Evolutionary conservation across 2,888 invertebrate genomes (phyloP).

Genomic region (Cyclophora albipunctata): DNA sequence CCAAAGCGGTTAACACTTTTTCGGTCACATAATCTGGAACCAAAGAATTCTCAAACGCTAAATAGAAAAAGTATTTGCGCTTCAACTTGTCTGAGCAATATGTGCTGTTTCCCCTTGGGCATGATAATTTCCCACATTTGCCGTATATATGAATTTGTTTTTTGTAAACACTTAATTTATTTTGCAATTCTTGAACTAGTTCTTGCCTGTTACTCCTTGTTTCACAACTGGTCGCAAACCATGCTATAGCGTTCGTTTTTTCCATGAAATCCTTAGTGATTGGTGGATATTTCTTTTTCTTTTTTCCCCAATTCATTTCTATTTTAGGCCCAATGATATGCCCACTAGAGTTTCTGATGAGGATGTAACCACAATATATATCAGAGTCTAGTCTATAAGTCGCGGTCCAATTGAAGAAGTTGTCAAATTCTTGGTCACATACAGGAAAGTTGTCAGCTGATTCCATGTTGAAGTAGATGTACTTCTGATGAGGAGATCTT

Average conservation of each 20-base stretch:
- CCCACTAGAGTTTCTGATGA: constrained; percentile 38
- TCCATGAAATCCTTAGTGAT: constrained; percentile 29
- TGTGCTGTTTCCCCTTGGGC: constrained; percentile 28
- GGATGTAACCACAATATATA: constrained; percentile 48
- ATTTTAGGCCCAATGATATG: constrained; percentile 45
- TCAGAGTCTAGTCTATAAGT: constrained; percentile 62
- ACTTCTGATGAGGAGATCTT: constrained; percentile 48
- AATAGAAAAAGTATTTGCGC: constrained; percentile 81
- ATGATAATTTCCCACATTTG: constrained; percentile 56
- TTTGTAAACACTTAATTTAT: constrained; percentile 29
- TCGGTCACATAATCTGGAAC: constrained; percentile 71
- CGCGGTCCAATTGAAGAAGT: constrained; percentile 62
- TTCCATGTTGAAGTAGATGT: constrained; percentile 57
- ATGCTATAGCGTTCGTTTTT: constrained; percentile 37
- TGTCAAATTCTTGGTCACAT: constrained; percentile 39
- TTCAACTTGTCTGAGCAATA: constrained; percentile 50
- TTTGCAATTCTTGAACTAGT: constrained; percentile 34
- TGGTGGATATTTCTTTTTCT: constrained; percentile 11
- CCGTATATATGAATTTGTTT: constrained; percentile 72
- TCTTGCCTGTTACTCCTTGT: constrained; percentile 39
- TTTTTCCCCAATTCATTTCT: constrained; percentile 33
- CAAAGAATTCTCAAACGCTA: constrained; percentile 83
- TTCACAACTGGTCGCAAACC: constrained; percentile 59
- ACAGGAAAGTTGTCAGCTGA: constrained; percentile 55
- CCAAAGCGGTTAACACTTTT: constrained; percentile 77